These are phyloP conservation scores for Picus viridis DNA, from an alignment of 2,797 vertebrate genomes.

Conservation along the genomic window DNA sequence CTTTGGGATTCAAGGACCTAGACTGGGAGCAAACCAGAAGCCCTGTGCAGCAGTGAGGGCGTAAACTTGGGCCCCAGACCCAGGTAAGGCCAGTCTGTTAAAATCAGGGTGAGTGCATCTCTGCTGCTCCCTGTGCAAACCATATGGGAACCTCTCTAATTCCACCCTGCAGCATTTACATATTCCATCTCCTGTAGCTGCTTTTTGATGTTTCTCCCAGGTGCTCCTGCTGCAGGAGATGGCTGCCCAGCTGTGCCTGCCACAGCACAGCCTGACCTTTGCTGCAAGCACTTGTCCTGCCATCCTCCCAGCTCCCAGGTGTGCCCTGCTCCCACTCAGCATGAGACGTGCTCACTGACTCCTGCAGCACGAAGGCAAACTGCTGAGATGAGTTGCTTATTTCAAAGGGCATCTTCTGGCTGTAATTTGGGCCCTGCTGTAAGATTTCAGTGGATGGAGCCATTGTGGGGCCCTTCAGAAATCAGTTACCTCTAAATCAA, in stretches of 20 bases:
- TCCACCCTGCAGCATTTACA: background rate
- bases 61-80: background rate
- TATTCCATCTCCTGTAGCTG: constrained; percentile 41
- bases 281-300: background rate
- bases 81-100: background rate
- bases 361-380: constrained; percentile 1
- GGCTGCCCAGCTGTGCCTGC: background rate
- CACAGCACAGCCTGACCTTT: background rate
- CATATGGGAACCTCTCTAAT: background rate
- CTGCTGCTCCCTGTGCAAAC: background rate
- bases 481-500: background rate
- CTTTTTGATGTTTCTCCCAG: constrained; percentile 1
- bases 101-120: background rate
- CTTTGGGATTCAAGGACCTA: background rate
- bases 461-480: background rate
- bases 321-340: background rate
- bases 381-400: background rate
- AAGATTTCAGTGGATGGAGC: background rate
- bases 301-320: constrained; percentile 16
- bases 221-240: background rate
- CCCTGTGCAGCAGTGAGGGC: background rate
- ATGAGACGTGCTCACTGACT: constrained; percentile 1
- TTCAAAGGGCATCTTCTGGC: background rate
- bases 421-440: background rate
- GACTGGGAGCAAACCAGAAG: background rate